Evolutionary conservation across 2,113 vertebrate species (phyloP).

Genomic region (Pavo muticus): DNA sequence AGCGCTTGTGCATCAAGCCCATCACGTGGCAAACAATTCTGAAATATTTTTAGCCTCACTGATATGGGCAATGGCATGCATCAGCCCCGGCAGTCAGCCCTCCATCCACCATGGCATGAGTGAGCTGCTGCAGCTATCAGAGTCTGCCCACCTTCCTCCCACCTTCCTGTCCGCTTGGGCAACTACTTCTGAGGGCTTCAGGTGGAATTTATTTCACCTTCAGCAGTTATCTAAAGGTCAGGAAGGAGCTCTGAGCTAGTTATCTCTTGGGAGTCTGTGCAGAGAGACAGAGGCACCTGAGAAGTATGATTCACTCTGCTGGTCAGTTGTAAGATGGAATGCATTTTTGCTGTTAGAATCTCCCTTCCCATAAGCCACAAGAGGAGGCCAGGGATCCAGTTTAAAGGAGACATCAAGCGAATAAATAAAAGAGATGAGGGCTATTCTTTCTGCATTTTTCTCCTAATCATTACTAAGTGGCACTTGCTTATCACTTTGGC

Average conservation of each 20-base stretch:
- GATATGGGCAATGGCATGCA: not conserved
- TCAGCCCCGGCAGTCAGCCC: not conserved
- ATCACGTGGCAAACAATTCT: not conserved
- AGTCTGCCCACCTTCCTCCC: conserved; percentile 20
- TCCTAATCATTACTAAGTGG: not conserved
- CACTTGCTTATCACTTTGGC: not conserved
- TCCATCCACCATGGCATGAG: not conserved
- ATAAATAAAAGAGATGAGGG: not conserved
- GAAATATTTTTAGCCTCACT: not conserved
- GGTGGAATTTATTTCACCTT: conserved; percentile 16
- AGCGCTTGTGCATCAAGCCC: accelerated
- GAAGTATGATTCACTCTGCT: not conserved
- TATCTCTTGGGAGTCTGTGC: not conserved
- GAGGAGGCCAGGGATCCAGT: not conserved
- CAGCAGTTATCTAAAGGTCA: not conserved
- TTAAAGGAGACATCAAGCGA: not conserved
- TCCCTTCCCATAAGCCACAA: not conserved
- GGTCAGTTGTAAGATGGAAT: not conserved
- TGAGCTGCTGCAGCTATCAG: conserved; percentile 5
- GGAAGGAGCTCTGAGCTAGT: not conserved
- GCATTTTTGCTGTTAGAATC: not conserved
- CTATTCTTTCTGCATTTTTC: not conserved
- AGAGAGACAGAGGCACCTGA: conserved; percentile 6
- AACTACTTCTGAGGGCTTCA: not conserved
- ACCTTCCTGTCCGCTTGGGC: not conserved